Percentiles rank a stretch among this genome's conserved stretches.
phyloP scores from a whole-genome alignment of 92 coral and sea anemone species.

The Palythoa caribaeorum region DNA sequence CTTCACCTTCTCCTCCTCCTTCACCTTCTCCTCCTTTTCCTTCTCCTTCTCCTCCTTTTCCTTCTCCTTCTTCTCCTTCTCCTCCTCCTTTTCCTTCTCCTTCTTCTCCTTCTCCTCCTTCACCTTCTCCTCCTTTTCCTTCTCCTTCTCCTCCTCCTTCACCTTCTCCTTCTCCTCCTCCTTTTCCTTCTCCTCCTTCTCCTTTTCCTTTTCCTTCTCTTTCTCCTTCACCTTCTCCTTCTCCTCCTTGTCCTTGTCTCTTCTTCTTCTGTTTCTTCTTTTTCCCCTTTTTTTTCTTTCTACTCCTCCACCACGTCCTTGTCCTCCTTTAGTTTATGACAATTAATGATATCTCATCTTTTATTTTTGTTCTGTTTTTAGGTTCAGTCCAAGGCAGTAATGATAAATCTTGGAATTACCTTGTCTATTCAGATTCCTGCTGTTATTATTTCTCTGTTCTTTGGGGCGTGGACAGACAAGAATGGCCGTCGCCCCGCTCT shows the following conservation, averaged over 20 bases:
- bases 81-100: neutral
- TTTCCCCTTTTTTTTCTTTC: neutral
- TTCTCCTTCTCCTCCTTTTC: too few species aligned
- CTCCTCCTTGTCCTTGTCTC: neutral
- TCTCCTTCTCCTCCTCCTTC: neutral
- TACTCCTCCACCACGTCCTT: too few species aligned
- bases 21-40: neutral
- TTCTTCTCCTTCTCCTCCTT: neutral
- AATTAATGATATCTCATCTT: neutral
- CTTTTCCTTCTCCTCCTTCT: neutral
- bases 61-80: neutral
- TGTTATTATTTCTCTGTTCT: neutral
- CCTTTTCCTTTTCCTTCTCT: neutral
- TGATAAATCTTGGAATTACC: conserved; percentile 4
- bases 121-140: conserved; percentile 1
- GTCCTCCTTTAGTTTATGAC: neutral
- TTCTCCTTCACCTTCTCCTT: neutral
- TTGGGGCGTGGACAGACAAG: conserved; percentile 37
- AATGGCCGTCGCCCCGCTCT: conserved; percentile 33
- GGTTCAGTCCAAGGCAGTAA: conserved; percentile 22
- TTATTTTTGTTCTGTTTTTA: neutral
- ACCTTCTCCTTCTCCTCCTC: neutral
- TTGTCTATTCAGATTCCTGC: conserved; percentile 32
- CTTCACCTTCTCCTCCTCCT: neutral
- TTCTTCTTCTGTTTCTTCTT: neutral